These are phyloP conservation scores for Ctenosaura bakeri DNA, from an alignment of 2,797 vertebrate genomes.

Conservation along the genomic window DNA sequence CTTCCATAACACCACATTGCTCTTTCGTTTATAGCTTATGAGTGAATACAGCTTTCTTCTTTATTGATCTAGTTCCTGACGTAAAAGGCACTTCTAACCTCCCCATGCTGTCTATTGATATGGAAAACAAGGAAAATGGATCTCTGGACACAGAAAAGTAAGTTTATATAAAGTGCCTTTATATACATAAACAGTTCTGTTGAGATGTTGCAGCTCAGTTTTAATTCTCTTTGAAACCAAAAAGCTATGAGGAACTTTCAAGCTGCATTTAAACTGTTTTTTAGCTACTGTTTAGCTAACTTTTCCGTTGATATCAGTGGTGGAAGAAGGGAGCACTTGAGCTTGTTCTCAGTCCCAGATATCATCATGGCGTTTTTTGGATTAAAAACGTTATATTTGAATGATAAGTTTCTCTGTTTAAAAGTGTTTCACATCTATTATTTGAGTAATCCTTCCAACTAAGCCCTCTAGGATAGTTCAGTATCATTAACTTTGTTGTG, in stretches of 20 bases:
- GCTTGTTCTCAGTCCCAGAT: neutral
- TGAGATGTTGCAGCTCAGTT: constrained; percentile 60
- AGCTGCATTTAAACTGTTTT: too few relatives aligned
- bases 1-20: constrained; percentile 57
- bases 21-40: constrained; percentile 56
- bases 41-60: constrained; percentile 73
- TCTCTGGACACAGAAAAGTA: constrained; percentile 95
- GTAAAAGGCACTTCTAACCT: constrained; percentile 76
- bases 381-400: neutral
- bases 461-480: neutral
- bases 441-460: neutral
- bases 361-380: neutral
- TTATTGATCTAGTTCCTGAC: constrained; percentile 79
- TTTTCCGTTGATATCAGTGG: neutral
- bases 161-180: constrained; percentile 58
- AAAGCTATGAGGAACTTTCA: neutral
- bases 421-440: neutral
- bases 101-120: constrained; percentile 83
- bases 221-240: constrained; percentile 45
- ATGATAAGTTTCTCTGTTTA: neutral
- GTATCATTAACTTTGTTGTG: neutral
- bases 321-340: neutral
- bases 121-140: constrained; percentile 98
- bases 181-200: constrained; percentile 53
- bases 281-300: neutral